Base-by-base conservation (phyloP, 2,113 vertebrate species). In the Brachirus orientalis region DNA sequence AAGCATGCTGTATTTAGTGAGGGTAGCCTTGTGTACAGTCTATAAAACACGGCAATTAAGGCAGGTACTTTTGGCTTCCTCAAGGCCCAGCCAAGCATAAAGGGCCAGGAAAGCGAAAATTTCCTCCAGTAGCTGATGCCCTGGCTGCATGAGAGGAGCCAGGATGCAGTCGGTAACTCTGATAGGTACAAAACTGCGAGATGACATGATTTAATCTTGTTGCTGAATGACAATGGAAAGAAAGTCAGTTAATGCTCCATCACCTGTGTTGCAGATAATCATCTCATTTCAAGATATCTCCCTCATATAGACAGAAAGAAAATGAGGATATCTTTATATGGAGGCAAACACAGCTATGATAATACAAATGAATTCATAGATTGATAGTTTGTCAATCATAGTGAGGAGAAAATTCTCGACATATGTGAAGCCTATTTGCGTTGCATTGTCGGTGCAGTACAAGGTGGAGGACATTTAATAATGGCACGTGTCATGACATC, bases 1-100 rank as follows among this genome's bases (percentile, higher is more conserved):
- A 80, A 85, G 83, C 83, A 69, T 72, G 80, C 75, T 63, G 79
- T 85, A 89, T 90, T 90, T 89, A 90, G 76, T 50, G 66, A 80
- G 80, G 80, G 77, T 81, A 86, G 88, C 87, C 85, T 85, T 87
- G 85, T 89, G 87, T 90, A 89, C 80, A 89, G 81, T 89, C 86
- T 87, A 87, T 90, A 90, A 88, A 91, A 90, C 69, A 82, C 63
- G 73, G 87, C 87, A 89, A 85, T 91, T 92, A 91, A 87, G 89
- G 75, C 68, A 86, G 81, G 81, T 83, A 86, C 84, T 81, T 88
- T 87, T 89, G 84, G 90, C 80, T 86, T 82, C 79, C 77, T 84
- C 79, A 77, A 84, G 79, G 79, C 71, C 77, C 69, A 83, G 79
- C 63, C 74, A 28, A 82, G 71, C 67, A 56, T 69, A 87, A 79